Evolutionary conservation across 2,797 vertebrate species (phyloP), one percentile per base, ranked within the genome.

Genomic region (Nasua narica): DNA sequence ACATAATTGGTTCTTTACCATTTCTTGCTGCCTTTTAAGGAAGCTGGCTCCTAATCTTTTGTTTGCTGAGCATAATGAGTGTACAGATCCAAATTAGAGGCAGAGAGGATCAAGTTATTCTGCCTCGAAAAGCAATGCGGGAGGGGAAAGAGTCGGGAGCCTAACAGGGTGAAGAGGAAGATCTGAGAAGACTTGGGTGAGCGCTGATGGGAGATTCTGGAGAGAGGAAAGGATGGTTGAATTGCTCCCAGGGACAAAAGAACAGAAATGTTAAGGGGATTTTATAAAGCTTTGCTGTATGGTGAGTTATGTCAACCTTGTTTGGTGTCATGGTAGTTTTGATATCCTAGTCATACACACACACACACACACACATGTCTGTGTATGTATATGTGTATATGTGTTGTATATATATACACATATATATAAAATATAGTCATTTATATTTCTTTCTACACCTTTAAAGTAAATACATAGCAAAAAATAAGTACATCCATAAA

Each of bases 11-110:
- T 85, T 86, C 56, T 96, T 96, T 81, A 95, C 27, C 58, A 84
- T 93, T 93, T 96, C 32, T 78, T 76, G 32, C 74, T 97, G 58
- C 65, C 78, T 76, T 85, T 91, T 88, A 95, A 91, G 83, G 43
- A 93, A 69, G 43, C 52, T 91, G 65, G 46, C 10, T 91, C 35
- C 62, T 95, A 84, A 69, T 79, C 69, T 95, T 97, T 87, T 88
- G 92, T 93, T 96, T 97, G 69, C 82, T 88, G 72, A 93, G 72
- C 25, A 81, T 78, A 84, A 78, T 88, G 10, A 87, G 43, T 84
- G 21, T 87, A 74, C 79, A 81, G 54, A 95, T 96, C 82, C 54
- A 96, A 87, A 93, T 84, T 84, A 87, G 86, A 95, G 65, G 35
- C 62, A 60, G 77, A 86, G 46, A 86, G 18, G n/a, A 94, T 58